These are phyloP conservation scores for Hartigia nigra DNA, from an alignment of 2,888 invertebrate genomes.

Conservation along the genomic window DNA sequence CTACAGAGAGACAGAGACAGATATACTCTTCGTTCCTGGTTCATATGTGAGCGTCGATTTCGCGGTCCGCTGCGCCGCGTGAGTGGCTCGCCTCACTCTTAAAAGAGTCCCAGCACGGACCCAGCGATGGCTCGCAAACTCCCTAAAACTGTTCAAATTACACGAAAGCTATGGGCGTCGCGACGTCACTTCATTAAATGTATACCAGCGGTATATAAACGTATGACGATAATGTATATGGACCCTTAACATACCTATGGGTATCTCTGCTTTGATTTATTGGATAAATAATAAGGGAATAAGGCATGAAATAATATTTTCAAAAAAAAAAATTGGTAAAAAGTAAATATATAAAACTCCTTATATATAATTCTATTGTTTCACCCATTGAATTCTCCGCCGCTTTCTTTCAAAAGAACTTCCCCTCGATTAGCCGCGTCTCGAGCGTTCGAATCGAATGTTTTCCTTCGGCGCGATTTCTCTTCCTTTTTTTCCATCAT, in stretches of 20 bases:
- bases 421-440: background rate
- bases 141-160: slow-evolving; percentile 33
- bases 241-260: background rate
- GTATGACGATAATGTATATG: background rate
- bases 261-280: background rate
- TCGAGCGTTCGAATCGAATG: background rate
- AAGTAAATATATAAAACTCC: background rate
- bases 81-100: slow-evolving; percentile 50
- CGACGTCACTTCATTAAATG: background rate
- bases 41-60: slow-evolving; percentile 66
- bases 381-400: background rate
- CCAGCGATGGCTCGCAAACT: slow-evolving; percentile 50
- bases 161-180: background rate
- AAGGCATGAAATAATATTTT: background rate
- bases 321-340: background rate
- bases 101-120: slow-evolving; percentile 3
- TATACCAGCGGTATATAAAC: background rate
- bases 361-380: background rate
- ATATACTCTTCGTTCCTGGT: slow-evolving; percentile 47
- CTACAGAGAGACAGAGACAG: slow-evolving; percentile 19
- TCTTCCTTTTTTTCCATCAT: background rate
- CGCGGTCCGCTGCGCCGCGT: slow-evolving; percentile 64
- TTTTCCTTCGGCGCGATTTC: background rate
- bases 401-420: background rate
- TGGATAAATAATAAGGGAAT: background rate